Base-by-base conservation (phyloP, 92 coral and sea anemone species). In the Epizoanthus stellaris region DNA sequence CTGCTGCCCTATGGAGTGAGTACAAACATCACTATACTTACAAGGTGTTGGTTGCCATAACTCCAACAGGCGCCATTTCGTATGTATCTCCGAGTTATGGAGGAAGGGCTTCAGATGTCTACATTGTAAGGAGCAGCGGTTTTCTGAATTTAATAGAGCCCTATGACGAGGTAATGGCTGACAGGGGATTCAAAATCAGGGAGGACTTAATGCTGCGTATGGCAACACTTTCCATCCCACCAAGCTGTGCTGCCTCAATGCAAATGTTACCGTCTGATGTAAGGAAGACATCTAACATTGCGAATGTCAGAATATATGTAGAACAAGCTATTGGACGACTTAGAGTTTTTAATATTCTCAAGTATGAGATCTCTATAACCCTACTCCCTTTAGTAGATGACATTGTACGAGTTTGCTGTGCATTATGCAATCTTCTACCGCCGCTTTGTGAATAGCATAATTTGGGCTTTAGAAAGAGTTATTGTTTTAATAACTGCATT, bases 171-270 rank as follows among this genome's bases (percentile, higher is more conserved):
- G 77, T 90, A 6, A 90, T 93, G 95, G 93, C 91, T 13, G 93
- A 92, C 64, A 77, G 93, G 72, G 95, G 95, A 6, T 93, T 93
- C 70, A 93, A 93, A 54, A 93, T 93, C 62, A 90, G 77, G 68
- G 93, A 93, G 47, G 89, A 85, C 12, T 70, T 93, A 2, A 90
- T 88, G 93, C 74, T 90, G 91, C 42, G 59, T 6, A 75, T 90
- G 93, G 88, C 92, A 10, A 75, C 93, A 77, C 81, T 90, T 11
- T 70, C 85, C 43, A 93, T 93, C 69, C 93, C 95, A 40, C 95
- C 93, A 7, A 77, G 83, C 77, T 77, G 85, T 23, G 88, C 91
- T 16, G 59, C 85, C 52, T 85, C 92, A 0, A 85, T 85, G 90
- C 96, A 91, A 40, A 91, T 93, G 96, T 36, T 90, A 6, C 92